Evolutionary conservation across 2,888 invertebrate genomes (phyloP), one percentile per base, ranked within the genome.

Genomic region (Drosophila prostipennis): DNA sequence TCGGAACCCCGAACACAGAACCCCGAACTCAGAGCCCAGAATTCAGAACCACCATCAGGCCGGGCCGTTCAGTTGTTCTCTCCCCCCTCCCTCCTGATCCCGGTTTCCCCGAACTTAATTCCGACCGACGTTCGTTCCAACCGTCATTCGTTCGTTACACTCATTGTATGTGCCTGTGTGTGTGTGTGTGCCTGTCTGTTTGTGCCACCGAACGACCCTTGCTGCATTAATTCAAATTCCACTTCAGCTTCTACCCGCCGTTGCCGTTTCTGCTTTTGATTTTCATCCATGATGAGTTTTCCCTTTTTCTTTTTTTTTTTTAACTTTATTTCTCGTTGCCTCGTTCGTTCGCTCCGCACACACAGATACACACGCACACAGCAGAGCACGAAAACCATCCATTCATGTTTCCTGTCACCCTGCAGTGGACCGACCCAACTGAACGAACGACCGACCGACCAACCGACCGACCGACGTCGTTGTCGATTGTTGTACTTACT

Each of bases 351-450:
- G 52, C 54, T 49, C 71, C 46, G 57, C 48, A 63, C 34, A 80
- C 37, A 60, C 34, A 29, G 7, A 49, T 65, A 63, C 39, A 63
- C 61, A 54, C 46, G 60, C 57, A 46, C 65, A 42, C 55, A 32
- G 54, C 57, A 32, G 46, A 67, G 74, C 72, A 83, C 64, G 74
- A 80, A 82, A 88, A 88, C 83, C 88, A 88, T 84, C 80, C 88
- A 88, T 88, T 88, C 88, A 84, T 84, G 83, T 88, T 83, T 88
- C 83, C 83, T 83, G 83, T 83, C 88, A 88, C 83, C 87, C 88
- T 70, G 58, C 75, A 79, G 77, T 82, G 87, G 87, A 84, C 81
- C 79, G 71, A 65, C 42, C 19, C 42, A 42, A 23, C 63, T 70
- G 68, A 40, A 23, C 16, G 42, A 42, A 10, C 8, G 19, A 42